Evolutionary conservation across 2,888 invertebrate species (phyloP).

Genomic region (Drosophila borborema): DNA sequence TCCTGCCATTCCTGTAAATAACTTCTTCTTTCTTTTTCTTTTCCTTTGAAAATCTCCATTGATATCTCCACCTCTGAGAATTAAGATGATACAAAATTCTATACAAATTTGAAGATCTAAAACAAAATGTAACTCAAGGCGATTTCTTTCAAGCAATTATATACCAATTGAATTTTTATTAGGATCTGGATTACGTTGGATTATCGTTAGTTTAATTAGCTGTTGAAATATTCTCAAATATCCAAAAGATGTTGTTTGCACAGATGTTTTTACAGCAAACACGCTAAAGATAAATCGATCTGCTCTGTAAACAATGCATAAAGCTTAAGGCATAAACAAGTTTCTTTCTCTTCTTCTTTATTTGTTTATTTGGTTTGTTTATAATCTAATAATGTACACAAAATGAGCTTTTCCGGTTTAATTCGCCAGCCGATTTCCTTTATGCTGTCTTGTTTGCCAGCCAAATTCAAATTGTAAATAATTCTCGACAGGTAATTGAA

Average conservation of each 20-base stretch:
- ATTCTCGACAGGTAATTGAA: constrained; percentile 31
- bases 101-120: background rate
- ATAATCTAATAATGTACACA: constrained; percentile 38
- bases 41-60: background rate
- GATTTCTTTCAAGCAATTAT: background rate
- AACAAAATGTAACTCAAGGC: background rate
- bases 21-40: no score
- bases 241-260: constrained; percentile 9
- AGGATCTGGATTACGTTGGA: constrained; percentile 18
- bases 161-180: background rate
- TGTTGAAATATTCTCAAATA: constrained; percentile 14
- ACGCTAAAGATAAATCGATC: background rate
- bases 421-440: constrained; percentile 23
- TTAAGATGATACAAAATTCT: background rate
- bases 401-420: constrained; percentile 27
- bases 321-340: constrained; percentile 39
- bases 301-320: constrained; percentile 40
- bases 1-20: no score
- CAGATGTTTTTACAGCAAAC: constrained; percentile 32
- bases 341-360: background rate
- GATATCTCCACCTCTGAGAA: background rate
- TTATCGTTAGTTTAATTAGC: constrained; percentile 15
- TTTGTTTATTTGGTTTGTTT: constrained; percentile 5
- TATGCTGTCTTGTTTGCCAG: constrained; percentile 2
- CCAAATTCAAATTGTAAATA: constrained; percentile 3